Conservation (phyloP, 2,797 vertebrate species). For the Gymnothorax javanicus region DNA sequence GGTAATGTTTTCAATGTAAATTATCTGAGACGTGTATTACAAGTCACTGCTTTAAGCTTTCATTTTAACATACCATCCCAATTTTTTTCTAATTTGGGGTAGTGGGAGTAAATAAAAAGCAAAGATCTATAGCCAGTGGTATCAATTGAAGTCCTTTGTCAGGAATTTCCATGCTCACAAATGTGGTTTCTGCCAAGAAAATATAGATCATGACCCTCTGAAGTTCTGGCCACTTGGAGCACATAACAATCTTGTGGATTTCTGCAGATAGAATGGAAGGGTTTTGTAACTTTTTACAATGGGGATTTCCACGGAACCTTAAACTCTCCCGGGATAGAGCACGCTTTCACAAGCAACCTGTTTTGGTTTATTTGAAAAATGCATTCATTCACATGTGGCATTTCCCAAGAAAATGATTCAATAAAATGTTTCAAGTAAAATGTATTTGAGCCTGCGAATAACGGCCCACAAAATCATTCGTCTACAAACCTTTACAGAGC, state of each 20-base stretch:
- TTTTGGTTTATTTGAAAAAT: background rate
- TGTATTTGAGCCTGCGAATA: background rate
- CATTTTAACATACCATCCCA: no score
- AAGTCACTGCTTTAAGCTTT: no score
- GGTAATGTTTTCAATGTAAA: no score
- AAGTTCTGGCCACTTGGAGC: background rate
- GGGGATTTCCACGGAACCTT: background rate
- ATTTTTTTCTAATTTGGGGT: background rate
- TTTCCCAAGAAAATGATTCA: background rate
- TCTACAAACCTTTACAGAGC: background rate
- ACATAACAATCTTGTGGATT: background rate
- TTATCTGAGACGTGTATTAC: no score
- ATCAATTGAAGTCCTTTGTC: background rate
- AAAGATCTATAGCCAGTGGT: background rate
- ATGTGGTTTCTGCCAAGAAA: background rate
- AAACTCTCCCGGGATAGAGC: background rate
- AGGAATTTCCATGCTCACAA: background rate
- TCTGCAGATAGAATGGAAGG: background rate
- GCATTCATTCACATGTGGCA: background rate
- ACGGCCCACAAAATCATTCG: background rate
- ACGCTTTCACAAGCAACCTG: background rate
- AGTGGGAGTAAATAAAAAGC: background rate
- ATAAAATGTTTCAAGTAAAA: background rate
- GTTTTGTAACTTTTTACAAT: background rate
- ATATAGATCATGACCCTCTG: background rate